Evolutionary conservation across 2,888 invertebrate species (phyloP), one percentile per base, ranked within the genome.

Genomic region (Cheilosia vulpina): DNA sequence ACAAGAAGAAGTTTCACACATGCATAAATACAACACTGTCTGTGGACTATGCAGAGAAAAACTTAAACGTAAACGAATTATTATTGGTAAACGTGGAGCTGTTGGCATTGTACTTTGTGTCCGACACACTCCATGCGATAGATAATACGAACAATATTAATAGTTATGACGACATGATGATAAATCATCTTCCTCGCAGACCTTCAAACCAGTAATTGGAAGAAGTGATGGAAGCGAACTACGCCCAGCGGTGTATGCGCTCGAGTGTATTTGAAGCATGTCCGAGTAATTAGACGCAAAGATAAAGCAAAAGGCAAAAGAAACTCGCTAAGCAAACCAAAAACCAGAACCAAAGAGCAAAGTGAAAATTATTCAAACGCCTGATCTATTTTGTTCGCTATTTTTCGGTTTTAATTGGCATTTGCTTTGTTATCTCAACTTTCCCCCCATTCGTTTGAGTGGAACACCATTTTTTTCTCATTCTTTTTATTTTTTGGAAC

Each of bases 361-460:
- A 72, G 43, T 78, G 68, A 68, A 69, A 78, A 78, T 83, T 83
- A 83, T 68, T 83, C 78, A 73, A 68, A 83, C 57, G 62, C 62
- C 69, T 83, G 68, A 68, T 78, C 73, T 73, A 72, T 58, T 57
- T 69, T 24, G 5, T 43, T 52, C 9, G 38, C 38, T 55, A 13
- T 38, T 19, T 31, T 41, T 47, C n/a, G 4, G 9, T 52, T 83
- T 68, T 78, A 83, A 83, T 83, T 78, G 78, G 57, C 78, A 69
- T 66, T 83, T 53, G 68, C 55, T 43, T 60, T 52, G 58, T 65
- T 52, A 45, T 45, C 38, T 81, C 24, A 45, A 81, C 76, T 65
- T 78, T 78, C 68, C 63, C 62, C 57, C n/a, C 13, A 27, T 15
- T 52, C 11, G 21, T 21, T 24, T 52, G 21, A 21, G 24, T 21